Conservation (phyloP, 2,113 vertebrate genomes). For the Hirundichthys speculiger region DNA sequence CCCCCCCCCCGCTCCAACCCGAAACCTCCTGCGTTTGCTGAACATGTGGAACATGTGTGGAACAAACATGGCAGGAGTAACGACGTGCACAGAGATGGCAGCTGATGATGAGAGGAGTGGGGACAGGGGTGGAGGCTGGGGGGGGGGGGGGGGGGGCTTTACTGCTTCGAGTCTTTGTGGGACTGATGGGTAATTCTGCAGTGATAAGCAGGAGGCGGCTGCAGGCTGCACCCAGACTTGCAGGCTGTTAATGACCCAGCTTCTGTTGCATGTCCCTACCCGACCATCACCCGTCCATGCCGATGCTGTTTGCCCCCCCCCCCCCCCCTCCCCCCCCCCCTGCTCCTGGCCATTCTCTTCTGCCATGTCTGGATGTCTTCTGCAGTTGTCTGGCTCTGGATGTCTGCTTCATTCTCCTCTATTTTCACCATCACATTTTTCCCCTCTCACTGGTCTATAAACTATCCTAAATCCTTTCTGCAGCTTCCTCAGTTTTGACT, state of each 20-base stretch:
- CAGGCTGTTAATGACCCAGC: constrained; percentile 69
- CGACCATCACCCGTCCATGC: constrained; percentile 21
- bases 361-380: too few relatives aligned
- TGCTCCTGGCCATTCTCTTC: constrained; percentile 1
- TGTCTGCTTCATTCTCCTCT: constrained; percentile 5
- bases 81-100: constrained; percentile 34
- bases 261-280: constrained; percentile 36
- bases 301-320: background rate
- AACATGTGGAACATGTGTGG: constrained; percentile 33
- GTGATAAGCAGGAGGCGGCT: constrained; percentile 67
- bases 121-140: background rate
- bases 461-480: constrained; percentile 20
- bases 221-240: constrained; percentile 46
- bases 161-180: constrained; percentile 55
- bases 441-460: constrained; percentile 24
- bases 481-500: constrained; percentile 22
- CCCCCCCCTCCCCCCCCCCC: background rate
- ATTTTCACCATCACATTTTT: constrained; percentile 35
- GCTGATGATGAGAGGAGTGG: constrained; percentile 31
- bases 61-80: constrained; percentile 18
- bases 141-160: constrained; percentile 24
- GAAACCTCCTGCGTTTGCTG: background rate
- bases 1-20: background rate
- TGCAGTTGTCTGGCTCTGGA: background rate
- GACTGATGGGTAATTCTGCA: constrained; percentile 64